Conservation (phyloP, 2,888 invertebrate genomes). For the Monochamus alternatus region DNA sequence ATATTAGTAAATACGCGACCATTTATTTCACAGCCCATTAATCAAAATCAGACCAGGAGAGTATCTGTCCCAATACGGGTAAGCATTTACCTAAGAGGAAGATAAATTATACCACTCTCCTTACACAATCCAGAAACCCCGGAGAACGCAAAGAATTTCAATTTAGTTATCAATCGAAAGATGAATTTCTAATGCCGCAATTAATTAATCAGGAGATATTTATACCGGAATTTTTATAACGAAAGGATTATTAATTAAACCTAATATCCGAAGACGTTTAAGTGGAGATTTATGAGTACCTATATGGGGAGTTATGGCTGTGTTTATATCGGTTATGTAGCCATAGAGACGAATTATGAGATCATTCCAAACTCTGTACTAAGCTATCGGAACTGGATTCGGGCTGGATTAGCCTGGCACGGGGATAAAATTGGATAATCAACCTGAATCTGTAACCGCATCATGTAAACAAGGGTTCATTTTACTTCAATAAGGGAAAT, state of each 20-base stretch:
- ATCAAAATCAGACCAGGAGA: neutral
- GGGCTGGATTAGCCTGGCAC: neutral
- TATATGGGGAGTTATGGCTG: too few relatives aligned
- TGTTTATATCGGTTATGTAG: too few relatives aligned
- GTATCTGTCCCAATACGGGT: neutral
- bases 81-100: neutral
- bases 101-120: conserved; percentile 13
- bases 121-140: neutral
- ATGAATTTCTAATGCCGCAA: neutral
- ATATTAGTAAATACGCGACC: neutral
- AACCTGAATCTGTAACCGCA: neutral
- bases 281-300: too few relatives aligned
- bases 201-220: neutral
- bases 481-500: neutral
- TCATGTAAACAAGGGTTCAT: neutral
- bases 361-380: neutral
- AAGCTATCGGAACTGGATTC: neutral
- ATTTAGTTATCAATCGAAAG: conserved; percentile 2
- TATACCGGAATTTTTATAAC: too few relatives aligned
- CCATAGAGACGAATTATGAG: neutral
- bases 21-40: conserved; percentile 3
- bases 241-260: neutral
- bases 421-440: conserved; percentile 4
- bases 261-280: too few relatives aligned
- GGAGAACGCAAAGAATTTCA: neutral